Evolutionary conservation across 2,888 invertebrate species (phyloP).

Genomic region (Chalcosyrphus nemorum): DNA sequence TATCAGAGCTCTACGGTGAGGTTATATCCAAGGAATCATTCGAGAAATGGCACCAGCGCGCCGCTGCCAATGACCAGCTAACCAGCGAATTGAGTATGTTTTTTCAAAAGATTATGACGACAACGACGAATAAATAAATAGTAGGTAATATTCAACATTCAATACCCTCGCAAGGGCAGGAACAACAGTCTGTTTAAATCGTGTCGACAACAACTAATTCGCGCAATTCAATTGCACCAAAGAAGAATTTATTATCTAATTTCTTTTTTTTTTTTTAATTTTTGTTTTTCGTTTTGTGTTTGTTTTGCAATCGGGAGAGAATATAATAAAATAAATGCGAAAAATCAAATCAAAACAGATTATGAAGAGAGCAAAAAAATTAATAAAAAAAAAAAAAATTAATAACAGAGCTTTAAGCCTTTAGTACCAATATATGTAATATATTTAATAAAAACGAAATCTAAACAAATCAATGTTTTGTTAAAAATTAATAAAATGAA

Average conservation of each 20-base stretch:
- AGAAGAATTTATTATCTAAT: slow-evolving; percentile 41
- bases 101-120: slow-evolving; percentile 27
- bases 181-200: slow-evolving; percentile 3
- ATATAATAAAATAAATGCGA: slow-evolving; percentile 14
- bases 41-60: slow-evolving; percentile 77
- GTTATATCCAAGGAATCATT: slow-evolving; percentile 79
- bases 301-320: slow-evolving; percentile 50
- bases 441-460: slow-evolving; percentile 58
- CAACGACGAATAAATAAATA: not conserved
- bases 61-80: slow-evolving; percentile 6
- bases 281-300: slow-evolving; percentile 22
- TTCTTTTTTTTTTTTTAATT: slow-evolving; percentile 10
- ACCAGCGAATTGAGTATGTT: slow-evolving; percentile 36
- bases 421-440: slow-evolving; percentile 60
- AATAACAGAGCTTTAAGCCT: slow-evolving; percentile 69
- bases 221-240: slow-evolving; percentile 66
- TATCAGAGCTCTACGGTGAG: slow-evolving; percentile 78
- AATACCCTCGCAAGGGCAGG: not conserved
- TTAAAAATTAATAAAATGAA: slow-evolving; percentile 62
- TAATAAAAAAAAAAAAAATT: slow-evolving; percentile 30
- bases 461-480: slow-evolving; percentile 55
- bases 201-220: not conserved
- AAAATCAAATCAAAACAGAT: slow-evolving; percentile 15
- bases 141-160: not conserved
- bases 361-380: too few relatives aligned